Base-by-base conservation (phyloP, 2,888 invertebrate species). In the Quadriops clusia region DNA sequence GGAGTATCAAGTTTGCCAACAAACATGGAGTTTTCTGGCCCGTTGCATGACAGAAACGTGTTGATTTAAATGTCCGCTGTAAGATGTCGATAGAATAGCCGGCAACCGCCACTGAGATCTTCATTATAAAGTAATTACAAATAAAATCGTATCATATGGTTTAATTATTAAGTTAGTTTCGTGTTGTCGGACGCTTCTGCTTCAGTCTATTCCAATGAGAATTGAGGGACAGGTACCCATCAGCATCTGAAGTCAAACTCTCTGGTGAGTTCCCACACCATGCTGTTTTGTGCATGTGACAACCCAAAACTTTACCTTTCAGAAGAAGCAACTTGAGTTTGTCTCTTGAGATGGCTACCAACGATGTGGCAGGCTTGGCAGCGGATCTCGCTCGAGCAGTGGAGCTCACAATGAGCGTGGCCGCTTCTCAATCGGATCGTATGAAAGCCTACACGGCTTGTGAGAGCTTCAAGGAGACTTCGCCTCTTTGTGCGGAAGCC, bases 401-500 rank as follows among this genome's bases (percentile, higher is more conserved):
- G 18, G 85, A 86, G 50, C 65, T 85, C 9, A 84, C 84, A 35
- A 77, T 87, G 70, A 78, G 81, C 50, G 77, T 84, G n/a, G 65
- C 71, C 36, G 77, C 81, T 17, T 68, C 77, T 8, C 84, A 83
- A 41, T 72, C 77, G 37, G 76, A 80, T 37, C 71, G 87, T 28
- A 69, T 74, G 40, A 84, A 84, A 53, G 85, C 87, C 2, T 86
- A 86, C 51, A 81, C 78, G 60, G 82, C 83, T 15, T 85, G 84
- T 51, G 85, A 86, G 58, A 72, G 71, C 47, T 86, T 86, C 51
- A 85, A 85, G 55, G 85, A 85, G 50, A 80, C 77, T 17, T 90
- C 90, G 0, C 86, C 87, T 6, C 64, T 83, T 41, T 89, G 90
- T 64, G 84, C 87, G 4, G 84, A 86, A 54, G 87, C 83, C 42